These are phyloP conservation scores for Archilochus colubris DNA, from an alignment of 2,113 vertebrate species.

Conservation along the genomic window DNA sequence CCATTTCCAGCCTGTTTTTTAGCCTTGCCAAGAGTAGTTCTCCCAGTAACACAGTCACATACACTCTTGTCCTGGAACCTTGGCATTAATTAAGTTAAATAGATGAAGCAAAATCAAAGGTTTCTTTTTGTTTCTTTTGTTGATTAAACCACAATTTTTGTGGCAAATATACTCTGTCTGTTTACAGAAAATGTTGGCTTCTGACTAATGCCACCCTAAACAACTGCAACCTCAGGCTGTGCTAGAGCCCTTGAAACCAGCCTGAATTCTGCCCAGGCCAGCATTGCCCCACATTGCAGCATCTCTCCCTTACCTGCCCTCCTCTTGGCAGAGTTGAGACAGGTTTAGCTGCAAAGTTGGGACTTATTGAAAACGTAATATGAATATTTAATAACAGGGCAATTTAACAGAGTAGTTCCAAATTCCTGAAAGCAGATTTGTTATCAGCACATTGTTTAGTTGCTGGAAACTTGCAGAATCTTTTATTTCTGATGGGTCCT, in stretches of 20 bases:
- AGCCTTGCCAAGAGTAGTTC: background rate
- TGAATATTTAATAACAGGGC: slow-evolving; percentile 4
- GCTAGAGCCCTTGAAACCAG: background rate
- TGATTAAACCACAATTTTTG: background rate
- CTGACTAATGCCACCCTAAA: background rate
- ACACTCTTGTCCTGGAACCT: background rate
- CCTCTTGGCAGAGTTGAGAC: background rate
- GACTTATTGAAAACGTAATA: slow-evolving; percentile 28
- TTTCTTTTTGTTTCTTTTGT: background rate
- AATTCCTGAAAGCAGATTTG: slow-evolving; percentile 33
- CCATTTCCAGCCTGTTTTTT: background rate
- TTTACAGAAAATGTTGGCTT: background rate
- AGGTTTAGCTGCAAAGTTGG: background rate
- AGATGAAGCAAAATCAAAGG: background rate
- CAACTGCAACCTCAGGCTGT: background rate
- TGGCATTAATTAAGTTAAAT: background rate
- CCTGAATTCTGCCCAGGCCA: background rate
- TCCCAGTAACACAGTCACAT: background rate
- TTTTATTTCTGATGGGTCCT: slow-evolving; percentile 29
- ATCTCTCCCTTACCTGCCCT: background rate
- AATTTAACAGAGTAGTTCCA: slow-evolving; percentile 26
- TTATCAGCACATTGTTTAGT: slow-evolving; percentile 25
- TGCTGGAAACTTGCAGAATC: slow-evolving; percentile 19
- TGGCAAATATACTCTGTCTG: background rate
- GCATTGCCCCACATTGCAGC: fast-evolving